Percentiles rank a stretch among this genome's conserved stretches.
phyloP scores from a whole-genome alignment of 2,888 invertebrate species.

The Diplolepis rosae region DNA sequence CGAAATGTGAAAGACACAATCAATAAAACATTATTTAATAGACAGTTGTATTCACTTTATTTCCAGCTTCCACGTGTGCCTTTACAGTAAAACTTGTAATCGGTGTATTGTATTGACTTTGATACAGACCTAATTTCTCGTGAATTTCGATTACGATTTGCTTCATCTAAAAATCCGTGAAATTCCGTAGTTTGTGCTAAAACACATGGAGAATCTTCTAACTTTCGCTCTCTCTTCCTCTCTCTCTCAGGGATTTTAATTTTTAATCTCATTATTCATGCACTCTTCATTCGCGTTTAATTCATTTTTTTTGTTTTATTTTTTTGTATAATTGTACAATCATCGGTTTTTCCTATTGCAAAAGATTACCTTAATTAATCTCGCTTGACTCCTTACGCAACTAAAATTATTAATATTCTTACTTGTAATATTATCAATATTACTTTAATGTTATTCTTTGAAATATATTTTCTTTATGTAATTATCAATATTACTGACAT shows the following conservation, averaged over 20 bases:
- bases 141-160: constrained; percentile 59
- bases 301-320: constrained; percentile 36
- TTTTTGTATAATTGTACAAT: constrained; percentile 40
- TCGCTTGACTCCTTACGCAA: constrained; percentile 65
- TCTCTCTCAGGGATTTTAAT: constrained; percentile 43
- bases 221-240: constrained; percentile 44
- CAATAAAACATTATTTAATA: constrained; percentile 24
- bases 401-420: constrained; percentile 71
- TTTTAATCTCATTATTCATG: constrained; percentile 49
- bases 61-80: constrained; percentile 68
- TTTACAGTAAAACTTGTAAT: constrained; percentile 69
- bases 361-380: constrained; percentile 62
- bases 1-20: background rate
- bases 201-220: constrained; percentile 39
- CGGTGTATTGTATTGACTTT: constrained; percentile 63
- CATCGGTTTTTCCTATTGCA: constrained; percentile 60
- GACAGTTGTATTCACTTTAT: constrained; percentile 71
- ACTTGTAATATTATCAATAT: constrained; percentile 71
- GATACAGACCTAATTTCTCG: constrained; percentile 68
- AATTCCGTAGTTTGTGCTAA: constrained; percentile 26
- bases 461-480: constrained; percentile 69
- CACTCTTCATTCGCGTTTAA: constrained; percentile 47
- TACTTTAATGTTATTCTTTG: constrained; percentile 54
- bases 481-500: constrained; percentile 70
- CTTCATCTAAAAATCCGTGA: constrained; percentile 50